These are phyloP conservation scores for Lucilia sericata DNA, from an alignment of 1,140 invertebrate species.

Conservation along the genomic window DNA sequence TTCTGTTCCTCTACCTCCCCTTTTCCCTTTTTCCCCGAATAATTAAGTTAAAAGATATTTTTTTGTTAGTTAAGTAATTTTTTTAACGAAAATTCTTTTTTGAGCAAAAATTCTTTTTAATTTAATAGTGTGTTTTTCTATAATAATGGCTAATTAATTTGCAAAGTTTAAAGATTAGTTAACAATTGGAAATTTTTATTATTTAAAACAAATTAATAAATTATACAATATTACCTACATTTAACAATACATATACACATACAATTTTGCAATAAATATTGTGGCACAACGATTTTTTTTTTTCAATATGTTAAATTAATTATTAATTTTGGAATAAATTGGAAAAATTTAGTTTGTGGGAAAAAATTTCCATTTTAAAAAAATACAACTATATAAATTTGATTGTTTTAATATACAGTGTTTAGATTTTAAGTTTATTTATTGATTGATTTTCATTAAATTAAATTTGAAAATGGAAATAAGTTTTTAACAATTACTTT, in stretches of 20 bases:
- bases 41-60: neutral
- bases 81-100: neutral
- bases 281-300: neutral
- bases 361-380: neutral
- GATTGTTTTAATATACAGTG: constrained; percentile 1
- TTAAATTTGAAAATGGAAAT: too few relatives aligned
- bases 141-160: neutral
- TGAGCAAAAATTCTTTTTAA: constrained; percentile 14
- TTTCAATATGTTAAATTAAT: neutral
- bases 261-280: neutral
- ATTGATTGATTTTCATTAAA: too few relatives aligned
- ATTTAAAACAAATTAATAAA: neutral
- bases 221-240: too few relatives aligned
- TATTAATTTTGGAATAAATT: too few relatives aligned
- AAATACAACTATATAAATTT: neutral
- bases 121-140: neutral
- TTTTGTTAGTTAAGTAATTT: neutral
- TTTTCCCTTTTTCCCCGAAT: too few relatives aligned
- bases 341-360: neutral
- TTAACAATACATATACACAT: neutral
- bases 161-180: neutral
- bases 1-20: too few relatives aligned
- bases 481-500: too few relatives aligned
- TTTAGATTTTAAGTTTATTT: neutral
- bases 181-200: neutral